Conservation (phyloP, 2,113 vertebrate species). For the Speoplatyrhinus poulsoni region DNA sequence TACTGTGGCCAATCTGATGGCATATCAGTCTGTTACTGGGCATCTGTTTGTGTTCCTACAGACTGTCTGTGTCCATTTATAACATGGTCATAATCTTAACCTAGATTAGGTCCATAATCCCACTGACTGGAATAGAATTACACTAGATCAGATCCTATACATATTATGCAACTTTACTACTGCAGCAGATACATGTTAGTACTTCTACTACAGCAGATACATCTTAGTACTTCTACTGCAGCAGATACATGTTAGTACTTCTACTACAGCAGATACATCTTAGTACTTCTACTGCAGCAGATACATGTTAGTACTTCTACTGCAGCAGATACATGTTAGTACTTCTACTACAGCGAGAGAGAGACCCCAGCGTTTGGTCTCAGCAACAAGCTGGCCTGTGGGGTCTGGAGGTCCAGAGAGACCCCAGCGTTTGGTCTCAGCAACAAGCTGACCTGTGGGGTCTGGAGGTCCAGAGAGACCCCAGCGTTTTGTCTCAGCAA, state of each 20-base stretch:
- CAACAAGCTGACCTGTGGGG: constrained; percentile 82
- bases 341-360: constrained; percentile 63
- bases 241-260: too few relatives aligned
- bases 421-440: constrained; percentile 94
- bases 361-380: constrained; percentile 93
- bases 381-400: constrained; percentile 88
- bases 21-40: constrained; percentile 59
- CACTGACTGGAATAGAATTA: too few relatives aligned
- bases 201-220: too few relatives aligned
- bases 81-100: constrained; percentile 64
- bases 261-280: too few relatives aligned
- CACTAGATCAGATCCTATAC: too few relatives aligned
- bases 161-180: too few relatives aligned
- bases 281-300: too few relatives aligned
- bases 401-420: constrained; percentile 84
- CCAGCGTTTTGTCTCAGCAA: constrained; percentile 95
- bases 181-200: too few relatives aligned
- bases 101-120: too few relatives aligned
- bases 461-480: constrained; percentile 86
- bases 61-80: constrained; percentile 76
- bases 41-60: constrained; percentile 69
- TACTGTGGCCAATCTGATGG: constrained; percentile 88
- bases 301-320: too few relatives aligned
- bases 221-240: too few relatives aligned
- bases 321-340: too few relatives aligned